A percentile compares a stretch with the other conserved stretches of the same genome.
These are phyloP conservation scores for Dolichoris vasculosae DNA, from an alignment of 1,140 invertebrate species.

Conservation along the genomic window DNA sequence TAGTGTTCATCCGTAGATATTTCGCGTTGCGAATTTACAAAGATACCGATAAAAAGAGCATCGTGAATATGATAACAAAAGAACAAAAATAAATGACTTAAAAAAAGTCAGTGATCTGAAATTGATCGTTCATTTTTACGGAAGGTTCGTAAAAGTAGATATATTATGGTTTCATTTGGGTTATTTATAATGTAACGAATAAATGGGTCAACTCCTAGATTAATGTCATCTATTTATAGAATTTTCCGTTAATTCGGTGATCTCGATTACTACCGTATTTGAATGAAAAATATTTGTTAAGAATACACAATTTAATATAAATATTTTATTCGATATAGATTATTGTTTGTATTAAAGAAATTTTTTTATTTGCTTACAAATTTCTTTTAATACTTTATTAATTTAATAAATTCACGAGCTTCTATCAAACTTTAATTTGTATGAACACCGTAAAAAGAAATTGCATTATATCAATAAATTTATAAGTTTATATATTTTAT, in stretches of 20 bases:
- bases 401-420: neutral
- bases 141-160: conserved; percentile 8
- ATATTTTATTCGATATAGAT: neutral
- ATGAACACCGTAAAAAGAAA: too few relatives aligned
- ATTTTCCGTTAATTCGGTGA: neutral
- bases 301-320: neutral
- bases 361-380: neutral
- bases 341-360: neutral
- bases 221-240: conserved; percentile 25
- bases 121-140: conserved; percentile 29
- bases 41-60: neutral
- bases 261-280: neutral
- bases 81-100: conserved; percentile 8
- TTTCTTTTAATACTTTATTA: too few relatives aligned
- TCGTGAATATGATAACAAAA: neutral
- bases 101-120: conserved; percentile 21
- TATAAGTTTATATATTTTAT: neutral
- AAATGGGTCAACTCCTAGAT: conserved; percentile 1
- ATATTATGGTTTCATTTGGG: neutral
- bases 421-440: neutral
- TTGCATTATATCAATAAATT: neutral
- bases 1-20: neutral
- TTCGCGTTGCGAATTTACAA: neutral
- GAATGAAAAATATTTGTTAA: neutral
- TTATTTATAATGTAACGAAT: conserved; percentile 27